phyloP scores from a whole-genome alignment of 2,797 vertebrate species.

The Steatocranus sp. region DNA sequence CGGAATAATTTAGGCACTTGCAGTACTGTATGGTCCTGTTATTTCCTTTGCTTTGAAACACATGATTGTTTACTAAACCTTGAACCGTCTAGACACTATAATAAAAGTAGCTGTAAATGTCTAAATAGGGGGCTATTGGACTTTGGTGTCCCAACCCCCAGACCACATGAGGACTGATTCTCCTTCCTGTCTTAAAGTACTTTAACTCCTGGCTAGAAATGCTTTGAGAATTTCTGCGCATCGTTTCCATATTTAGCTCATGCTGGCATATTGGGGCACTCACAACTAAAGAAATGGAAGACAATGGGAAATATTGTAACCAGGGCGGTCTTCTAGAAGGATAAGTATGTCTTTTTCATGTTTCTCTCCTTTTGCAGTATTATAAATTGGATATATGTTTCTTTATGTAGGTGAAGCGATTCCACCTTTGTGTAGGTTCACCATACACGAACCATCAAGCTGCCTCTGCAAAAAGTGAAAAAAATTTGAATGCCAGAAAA shows the following conservation, averaged over 20 bases:
- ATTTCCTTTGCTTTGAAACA: slow-evolving; percentile 81
- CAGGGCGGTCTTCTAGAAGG: neutral
- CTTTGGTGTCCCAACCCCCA: slow-evolving; percentile 82
- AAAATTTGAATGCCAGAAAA: neutral
- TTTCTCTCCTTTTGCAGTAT: neutral
- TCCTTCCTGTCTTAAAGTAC: slow-evolving; percentile 38
- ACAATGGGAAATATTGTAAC: neutral
- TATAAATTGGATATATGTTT: neutral
- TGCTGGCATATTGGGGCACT: neutral
- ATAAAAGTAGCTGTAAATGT: slow-evolving; percentile 96
- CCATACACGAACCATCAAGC: neutral
- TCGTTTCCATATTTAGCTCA: slow-evolving; percentile 48
- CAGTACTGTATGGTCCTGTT: slow-evolving; percentile 45
- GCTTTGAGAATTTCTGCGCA: neutral
- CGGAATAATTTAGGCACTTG: slow-evolving; percentile 12
- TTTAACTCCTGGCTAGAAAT: slow-evolving; percentile 37
- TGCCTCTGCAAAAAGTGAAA: neutral
- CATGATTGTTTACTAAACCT: slow-evolving; percentile 98
- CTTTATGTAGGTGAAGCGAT: neutral
- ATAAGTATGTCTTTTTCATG: neutral
- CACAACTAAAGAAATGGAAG: neutral
- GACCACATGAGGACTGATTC: slow-evolving; percentile 76
- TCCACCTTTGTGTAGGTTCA: neutral
- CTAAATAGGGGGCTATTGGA: slow-evolving; percentile 99
- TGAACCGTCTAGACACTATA: slow-evolving; percentile 99